Conservation (phyloP, 2,113 vertebrate species). For the Aphelocoma coerulescens region DNA sequence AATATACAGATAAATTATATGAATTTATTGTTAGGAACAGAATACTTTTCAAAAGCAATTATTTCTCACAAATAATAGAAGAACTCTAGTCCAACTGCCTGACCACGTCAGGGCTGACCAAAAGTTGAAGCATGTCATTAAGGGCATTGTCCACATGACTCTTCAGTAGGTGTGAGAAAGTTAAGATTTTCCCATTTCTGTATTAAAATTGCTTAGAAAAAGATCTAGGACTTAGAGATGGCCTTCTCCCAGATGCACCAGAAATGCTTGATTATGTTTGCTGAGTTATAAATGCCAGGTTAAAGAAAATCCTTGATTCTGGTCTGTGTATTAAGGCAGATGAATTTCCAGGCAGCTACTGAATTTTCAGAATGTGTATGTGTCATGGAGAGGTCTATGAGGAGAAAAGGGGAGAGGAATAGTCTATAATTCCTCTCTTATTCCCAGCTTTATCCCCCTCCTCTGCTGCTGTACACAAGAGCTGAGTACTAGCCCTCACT, state of each 20-base stretch:
- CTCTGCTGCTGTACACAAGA: neutral
- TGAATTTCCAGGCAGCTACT: neutral
- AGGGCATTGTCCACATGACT: neutral
- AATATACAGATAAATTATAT: neutral
- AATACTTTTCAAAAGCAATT: neutral
- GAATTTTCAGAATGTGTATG: neutral
- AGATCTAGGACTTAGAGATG: neutral
- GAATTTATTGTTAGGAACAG: neutral
- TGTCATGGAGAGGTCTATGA: neutral
- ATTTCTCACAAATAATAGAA: neutral
- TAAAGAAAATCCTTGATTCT: neutral
- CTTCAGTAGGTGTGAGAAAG: neutral
- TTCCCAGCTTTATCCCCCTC: neutral
- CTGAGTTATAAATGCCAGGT: neutral
- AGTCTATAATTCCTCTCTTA: neutral
- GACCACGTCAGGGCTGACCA: neutral
- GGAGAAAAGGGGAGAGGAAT: neutral
- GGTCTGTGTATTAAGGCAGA: neutral
- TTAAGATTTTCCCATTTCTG: neutral
- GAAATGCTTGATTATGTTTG: neutral
- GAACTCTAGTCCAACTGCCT: neutral
- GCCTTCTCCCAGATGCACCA: neutral
- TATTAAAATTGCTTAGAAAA: neutral
- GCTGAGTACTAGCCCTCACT: neutral
- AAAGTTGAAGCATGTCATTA: neutral